Percentiles rank a stretch among this genome's conserved stretches.
Evolutionary conservation across 92 coral and sea anemone genomes (phyloP).

Genomic region (Porites cylindrica): DNA sequence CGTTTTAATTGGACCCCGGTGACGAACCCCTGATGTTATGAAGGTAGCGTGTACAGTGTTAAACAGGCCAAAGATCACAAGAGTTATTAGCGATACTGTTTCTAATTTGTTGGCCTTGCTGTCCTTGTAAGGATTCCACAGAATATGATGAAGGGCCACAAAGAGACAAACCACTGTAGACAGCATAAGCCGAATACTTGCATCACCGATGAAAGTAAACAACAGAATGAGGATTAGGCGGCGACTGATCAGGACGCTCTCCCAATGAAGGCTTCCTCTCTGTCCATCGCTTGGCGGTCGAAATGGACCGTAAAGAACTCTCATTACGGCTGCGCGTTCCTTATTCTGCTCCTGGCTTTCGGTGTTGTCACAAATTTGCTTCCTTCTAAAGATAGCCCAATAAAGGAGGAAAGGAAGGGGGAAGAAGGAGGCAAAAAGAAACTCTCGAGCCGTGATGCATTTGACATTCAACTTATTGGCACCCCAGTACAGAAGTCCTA

Average conservation of each 20-base stretch:
- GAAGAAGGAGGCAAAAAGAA: slow-evolving; percentile 47
- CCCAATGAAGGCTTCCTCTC: slow-evolving; percentile 58
- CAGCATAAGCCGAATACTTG: slow-evolving; percentile 24
- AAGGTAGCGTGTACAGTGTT: slow-evolving; percentile 60
- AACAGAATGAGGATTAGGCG: slow-evolving; percentile 50
- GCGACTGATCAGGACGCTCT: slow-evolving; percentile 45
- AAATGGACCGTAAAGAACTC: slow-evolving; percentile 63
- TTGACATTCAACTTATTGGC: slow-evolving; percentile 43
- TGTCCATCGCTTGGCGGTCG: slow-evolving; percentile 33
- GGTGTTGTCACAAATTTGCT: not conserved
- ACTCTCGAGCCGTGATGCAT: slow-evolving; percentile 52
- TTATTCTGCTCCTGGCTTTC: slow-evolving; percentile 16
- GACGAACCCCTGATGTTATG: slow-evolving; percentile 34
- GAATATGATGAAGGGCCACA: slow-evolving; percentile 36
- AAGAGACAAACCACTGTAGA: slow-evolving; percentile 34
- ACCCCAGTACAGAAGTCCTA: slow-evolving; percentile 61
- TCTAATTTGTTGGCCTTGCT: slow-evolving; percentile 30
- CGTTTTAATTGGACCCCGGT: slow-evolving; percentile 44
- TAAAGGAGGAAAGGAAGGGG: slow-evolving; percentile 61
- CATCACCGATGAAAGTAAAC: slow-evolving; percentile 35
- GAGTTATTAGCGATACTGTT: slow-evolving; percentile 31
- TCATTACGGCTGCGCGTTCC: slow-evolving; percentile 26
- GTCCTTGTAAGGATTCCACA: slow-evolving; percentile 37
- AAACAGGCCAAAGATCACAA: slow-evolving; percentile 33
- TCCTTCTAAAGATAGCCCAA: slow-evolving; percentile 45